Conservation (phyloP, 1,140 invertebrate species). For the Paracyclopina nana region DNA sequence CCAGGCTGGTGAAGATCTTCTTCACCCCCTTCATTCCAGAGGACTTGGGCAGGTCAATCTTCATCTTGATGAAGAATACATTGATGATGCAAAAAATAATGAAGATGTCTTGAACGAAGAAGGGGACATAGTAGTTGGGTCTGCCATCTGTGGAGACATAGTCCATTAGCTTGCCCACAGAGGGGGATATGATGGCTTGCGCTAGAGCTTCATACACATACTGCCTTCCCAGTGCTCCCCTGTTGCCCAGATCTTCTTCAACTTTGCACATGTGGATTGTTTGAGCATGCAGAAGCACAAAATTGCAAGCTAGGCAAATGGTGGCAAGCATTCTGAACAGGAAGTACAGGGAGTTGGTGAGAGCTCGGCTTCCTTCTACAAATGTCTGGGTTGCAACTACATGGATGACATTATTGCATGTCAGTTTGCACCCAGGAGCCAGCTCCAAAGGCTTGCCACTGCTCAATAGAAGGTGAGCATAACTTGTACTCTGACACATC, state of each 20-base stretch:
- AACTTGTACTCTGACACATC: no score
- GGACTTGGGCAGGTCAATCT: constrained; percentile 11
- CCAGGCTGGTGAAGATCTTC: constrained; percentile 38
- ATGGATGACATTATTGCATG: no score
- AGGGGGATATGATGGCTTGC: constrained; percentile 55
- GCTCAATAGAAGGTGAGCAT: no score
- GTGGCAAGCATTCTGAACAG: constrained; percentile 46
- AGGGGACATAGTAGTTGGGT: constrained; percentile 5
- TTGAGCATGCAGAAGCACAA: constrained; percentile 60
- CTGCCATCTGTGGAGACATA: background rate
- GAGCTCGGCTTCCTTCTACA: background rate
- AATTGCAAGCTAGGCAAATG: constrained; percentile 38
- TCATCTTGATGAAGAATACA: background rate
- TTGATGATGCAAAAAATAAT: background rate
- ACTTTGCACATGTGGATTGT: constrained; percentile 34
- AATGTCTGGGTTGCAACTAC: no score
- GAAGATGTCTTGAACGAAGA: background rate
- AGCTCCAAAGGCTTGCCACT: no score
- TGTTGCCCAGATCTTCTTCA: constrained; percentile 42
- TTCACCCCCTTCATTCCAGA: constrained; percentile 37
- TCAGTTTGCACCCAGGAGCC: no score
- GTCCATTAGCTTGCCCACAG: constrained; percentile 53
- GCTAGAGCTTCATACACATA: constrained; percentile 53
- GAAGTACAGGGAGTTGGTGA: constrained; percentile 45
- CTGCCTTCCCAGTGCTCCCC: constrained; percentile 37